Percentiles rank a stretch among this genome's conserved stretches.
Evolutionary conservation across 2,888 invertebrate genomes (phyloP).

Genomic region (Monopis laevigella): DNA sequence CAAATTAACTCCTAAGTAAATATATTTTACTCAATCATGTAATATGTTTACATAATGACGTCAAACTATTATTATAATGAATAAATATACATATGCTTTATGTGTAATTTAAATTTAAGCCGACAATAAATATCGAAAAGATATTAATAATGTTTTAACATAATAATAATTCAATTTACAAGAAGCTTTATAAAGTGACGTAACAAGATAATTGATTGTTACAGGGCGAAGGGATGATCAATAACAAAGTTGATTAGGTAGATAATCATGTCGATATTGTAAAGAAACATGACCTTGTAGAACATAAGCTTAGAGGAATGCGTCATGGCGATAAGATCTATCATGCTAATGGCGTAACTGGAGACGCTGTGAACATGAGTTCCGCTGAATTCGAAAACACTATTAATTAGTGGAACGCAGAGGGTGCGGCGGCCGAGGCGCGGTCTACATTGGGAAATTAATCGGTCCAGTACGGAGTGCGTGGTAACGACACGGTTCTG

Average conservation of each 20-base stretch:
- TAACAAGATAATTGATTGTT: constrained; percentile 7
- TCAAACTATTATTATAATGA: no score
- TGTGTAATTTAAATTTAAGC: no score
- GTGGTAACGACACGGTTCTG: constrained; percentile 15
- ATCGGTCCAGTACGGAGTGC: constrained; percentile 37
- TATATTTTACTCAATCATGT: background rate
- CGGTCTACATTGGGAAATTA: constrained; percentile 61
- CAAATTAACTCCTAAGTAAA: background rate
- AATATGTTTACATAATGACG: background rate
- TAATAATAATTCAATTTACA: no score
- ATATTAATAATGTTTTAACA: no score
- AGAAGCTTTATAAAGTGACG: no score
- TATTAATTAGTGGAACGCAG: constrained; percentile 50
- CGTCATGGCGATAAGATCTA: constrained; percentile 23
- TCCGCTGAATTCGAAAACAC: constrained; percentile 42
- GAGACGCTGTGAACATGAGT: constrained; percentile 30
- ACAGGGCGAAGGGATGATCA: background rate
- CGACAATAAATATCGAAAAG: no score
- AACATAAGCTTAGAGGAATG: constrained; percentile 14
- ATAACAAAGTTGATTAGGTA: constrained; percentile 1
- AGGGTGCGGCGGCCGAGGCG: constrained; percentile 52
- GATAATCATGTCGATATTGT: constrained; percentile 8
- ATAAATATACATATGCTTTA: no score
- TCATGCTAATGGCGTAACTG: constrained; percentile 52
- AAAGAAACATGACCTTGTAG: constrained; percentile 8